Conservation (phyloP, 2,797 vertebrate species). For the Clarias pachynema region DNA sequence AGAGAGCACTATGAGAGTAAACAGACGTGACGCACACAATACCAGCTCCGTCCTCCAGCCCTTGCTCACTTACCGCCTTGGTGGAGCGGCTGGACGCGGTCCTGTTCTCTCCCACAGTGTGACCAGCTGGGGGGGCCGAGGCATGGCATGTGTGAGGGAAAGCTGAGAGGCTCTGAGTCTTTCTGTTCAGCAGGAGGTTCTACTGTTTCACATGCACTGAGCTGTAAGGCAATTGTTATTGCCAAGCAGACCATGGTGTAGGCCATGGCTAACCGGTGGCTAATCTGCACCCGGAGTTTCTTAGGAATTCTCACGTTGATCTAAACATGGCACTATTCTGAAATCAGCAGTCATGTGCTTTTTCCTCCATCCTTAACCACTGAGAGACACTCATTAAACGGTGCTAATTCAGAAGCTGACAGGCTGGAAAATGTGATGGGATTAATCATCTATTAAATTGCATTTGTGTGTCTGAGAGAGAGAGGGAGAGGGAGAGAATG, state of each 20-base stretch:
- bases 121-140: conserved; percentile 43
- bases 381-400: conserved; percentile 15
- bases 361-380: not conserved
- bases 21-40: conserved; percentile 46
- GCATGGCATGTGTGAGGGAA: conserved; percentile 46
- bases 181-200: conserved; percentile 35
- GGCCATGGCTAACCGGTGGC: not conserved
- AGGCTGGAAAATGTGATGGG: conserved; percentile 27
- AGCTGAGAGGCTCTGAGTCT: conserved; percentile 47
- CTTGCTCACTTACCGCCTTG: conserved; percentile 51
- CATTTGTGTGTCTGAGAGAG: not conserved
- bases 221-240: conserved; percentile 19
- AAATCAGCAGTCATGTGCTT: not conserved
- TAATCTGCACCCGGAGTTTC: not conserved
- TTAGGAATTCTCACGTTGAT: not conserved
- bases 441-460: conserved; percentile 42
- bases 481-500: not conserved
- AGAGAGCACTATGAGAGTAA: conserved; percentile 63
- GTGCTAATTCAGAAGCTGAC: conserved; percentile 6
- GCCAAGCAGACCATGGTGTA: not conserved
- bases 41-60: conserved; percentile 48
- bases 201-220: conserved; percentile 32
- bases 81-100: conserved; percentile 38
- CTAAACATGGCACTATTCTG: not conserved
- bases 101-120: conserved; percentile 46